Percentiles rank a stretch among this genome's conserved stretches.
Conservation (phyloP, 2,888 invertebrate genomes). For the Allacma fusca region DNA sequence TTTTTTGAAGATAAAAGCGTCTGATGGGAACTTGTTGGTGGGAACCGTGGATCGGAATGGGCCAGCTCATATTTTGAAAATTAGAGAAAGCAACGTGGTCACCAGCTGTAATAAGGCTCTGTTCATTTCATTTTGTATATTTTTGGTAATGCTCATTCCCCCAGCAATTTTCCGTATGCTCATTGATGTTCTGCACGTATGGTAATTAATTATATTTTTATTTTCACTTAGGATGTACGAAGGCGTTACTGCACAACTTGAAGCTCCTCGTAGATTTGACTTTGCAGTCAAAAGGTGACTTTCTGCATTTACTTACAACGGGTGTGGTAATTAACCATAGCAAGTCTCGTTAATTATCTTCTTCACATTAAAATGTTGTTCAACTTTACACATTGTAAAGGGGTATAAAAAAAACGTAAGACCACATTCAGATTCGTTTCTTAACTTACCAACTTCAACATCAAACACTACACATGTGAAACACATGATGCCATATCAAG, state of each 20-base stretch:
- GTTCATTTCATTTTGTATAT: constrained; percentile 33
- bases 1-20: constrained; percentile 1
- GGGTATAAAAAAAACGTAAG: too few relatives aligned
- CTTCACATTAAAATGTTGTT: too few relatives aligned
- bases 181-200: background rate
- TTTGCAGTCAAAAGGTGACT: too few relatives aligned
- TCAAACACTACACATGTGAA: too few relatives aligned
- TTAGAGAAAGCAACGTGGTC: constrained; percentile 9
- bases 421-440: too few relatives aligned
- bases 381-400: too few relatives aligned
- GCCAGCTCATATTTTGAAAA: constrained; percentile 18
- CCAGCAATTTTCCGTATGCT: background rate
- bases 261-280: background rate
- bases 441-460: too few relatives aligned
- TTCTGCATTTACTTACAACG: too few relatives aligned
- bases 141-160: constrained; percentile 1
- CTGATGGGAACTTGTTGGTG: background rate
- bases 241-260: constrained; percentile 9
- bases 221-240: constrained; percentile 5
- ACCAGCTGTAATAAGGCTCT: constrained; percentile 30
- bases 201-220: background rate
- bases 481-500: too few relatives aligned
- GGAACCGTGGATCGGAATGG: constrained; percentile 26
- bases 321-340: too few relatives aligned
- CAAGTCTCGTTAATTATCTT: too few relatives aligned